These are phyloP conservation scores for Oligia strigilis DNA, from an alignment of 2,888 invertebrate species.

Conservation along the genomic window DNA sequence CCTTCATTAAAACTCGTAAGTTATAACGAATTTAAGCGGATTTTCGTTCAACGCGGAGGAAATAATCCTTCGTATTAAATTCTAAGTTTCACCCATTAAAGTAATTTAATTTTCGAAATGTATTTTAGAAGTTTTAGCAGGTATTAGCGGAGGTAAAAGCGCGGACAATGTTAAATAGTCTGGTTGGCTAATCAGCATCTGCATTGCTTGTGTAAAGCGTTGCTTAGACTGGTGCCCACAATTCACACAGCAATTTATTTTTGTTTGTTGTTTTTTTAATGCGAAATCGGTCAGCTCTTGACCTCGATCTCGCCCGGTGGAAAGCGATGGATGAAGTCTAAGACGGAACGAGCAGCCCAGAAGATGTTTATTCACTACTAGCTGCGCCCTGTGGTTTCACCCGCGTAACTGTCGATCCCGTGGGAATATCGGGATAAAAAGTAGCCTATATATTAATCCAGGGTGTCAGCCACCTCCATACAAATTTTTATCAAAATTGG, in stretches of 20 bases:
- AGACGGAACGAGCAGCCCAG: neutral
- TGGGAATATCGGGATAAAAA: too few species aligned
- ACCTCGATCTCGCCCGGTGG: neutral
- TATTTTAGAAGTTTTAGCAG: neutral
- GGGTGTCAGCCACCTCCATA: too few species aligned
- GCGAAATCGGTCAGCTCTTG: neutral
- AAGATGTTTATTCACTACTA: neutral
- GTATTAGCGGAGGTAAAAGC: neutral
- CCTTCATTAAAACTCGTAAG: constrained; percentile 23
- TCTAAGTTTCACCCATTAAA: constrained; percentile 1
- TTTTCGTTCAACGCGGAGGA: neutral
- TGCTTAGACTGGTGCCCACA: neutral
- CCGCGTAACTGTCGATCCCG: too few species aligned
- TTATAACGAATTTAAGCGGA: constrained; percentile 17
- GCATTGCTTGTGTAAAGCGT: neutral
- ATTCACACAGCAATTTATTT: neutral
- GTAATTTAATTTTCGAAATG: constrained; percentile 2
- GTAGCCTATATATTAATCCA: too few species aligned
- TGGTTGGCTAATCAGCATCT: neutral
- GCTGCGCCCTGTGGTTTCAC: too few species aligned
- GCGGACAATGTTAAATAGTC: neutral
- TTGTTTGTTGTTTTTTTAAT: neutral
- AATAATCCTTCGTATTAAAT: constrained; percentile 22
- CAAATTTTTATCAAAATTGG: too few species aligned
- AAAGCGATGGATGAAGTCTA: neutral